Conservation (phyloP, 2,113 vertebrate species). For the Osmerus eperlanus region DNA sequence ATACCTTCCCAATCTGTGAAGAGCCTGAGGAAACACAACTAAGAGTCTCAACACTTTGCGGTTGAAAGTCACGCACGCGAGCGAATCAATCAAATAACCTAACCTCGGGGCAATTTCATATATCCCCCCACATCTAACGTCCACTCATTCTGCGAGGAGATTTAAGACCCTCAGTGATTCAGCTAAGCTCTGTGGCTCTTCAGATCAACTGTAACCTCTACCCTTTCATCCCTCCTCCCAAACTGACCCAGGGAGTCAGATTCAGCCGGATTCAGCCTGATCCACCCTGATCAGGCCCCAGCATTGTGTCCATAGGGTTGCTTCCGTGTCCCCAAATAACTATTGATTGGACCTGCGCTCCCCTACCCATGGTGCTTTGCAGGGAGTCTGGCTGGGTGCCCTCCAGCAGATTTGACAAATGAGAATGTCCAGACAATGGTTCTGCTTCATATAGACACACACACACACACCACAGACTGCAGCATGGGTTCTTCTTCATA, state of each 20-base stretch:
- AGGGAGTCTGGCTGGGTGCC: conserved; percentile 20
- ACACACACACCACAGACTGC: neutral
- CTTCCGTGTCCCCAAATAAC: conserved; percentile 47
- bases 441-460: neutral
- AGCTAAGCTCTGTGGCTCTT: neutral
- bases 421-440: neutral
- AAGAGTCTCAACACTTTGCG: too few relatives aligned
- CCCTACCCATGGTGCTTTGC: conserved; percentile 28
- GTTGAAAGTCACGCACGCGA: too few relatives aligned
- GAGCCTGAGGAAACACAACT: too few relatives aligned
- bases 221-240: neutral
- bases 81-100: too few relatives aligned
- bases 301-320: conserved; percentile 20
- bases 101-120: too few relatives aligned
- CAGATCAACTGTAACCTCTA: neutral
- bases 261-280: conserved; percentile 29
- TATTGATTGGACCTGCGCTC: conserved; percentile 51
- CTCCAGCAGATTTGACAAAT: neutral
- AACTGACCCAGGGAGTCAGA: neutral
- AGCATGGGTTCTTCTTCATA: neutral
- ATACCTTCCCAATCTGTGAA: too few relatives aligned
- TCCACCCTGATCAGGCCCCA: conserved; percentile 6
- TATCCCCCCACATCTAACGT: too few relatives aligned
- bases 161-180: too few relatives aligned
- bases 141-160: too few relatives aligned